Conservation (phyloP, 1,140 invertebrate genomes). For the Catajapyx aquilonaris region DNA sequence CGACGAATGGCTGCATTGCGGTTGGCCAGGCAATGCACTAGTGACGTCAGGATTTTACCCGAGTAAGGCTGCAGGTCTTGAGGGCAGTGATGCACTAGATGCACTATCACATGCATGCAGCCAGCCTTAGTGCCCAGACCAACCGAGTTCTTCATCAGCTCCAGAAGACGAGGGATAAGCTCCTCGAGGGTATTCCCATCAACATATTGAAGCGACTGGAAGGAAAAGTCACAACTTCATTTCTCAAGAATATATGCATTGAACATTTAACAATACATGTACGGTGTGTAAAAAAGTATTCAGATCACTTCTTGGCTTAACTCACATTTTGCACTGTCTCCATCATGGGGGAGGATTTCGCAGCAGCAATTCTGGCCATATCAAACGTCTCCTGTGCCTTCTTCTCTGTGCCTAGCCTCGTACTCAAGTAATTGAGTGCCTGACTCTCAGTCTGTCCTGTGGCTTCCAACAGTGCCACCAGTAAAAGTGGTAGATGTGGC, state of each 20-base stretch:
- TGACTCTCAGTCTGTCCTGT: constrained; percentile 64
- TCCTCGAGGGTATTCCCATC: constrained; percentile 50
- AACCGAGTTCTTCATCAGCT: constrained; percentile 55
- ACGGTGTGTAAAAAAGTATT: no score
- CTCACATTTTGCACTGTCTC: constrained; percentile 61
- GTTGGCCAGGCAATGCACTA: constrained; percentile 60
- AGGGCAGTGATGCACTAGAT: constrained; percentile 37
- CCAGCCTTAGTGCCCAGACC: constrained; percentile 68
- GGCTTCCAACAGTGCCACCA: constrained; percentile 61
- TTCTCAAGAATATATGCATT: no score
- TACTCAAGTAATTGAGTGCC: constrained; percentile 55
- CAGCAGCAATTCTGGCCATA: constrained; percentile 45
- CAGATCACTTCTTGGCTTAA: no score
- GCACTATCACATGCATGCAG: constrained; percentile 59
- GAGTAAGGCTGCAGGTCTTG: constrained; percentile 35
- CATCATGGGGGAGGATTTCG: constrained; percentile 64
- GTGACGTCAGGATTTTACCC: constrained; percentile 54
- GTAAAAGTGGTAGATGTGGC: constrained; percentile 54
- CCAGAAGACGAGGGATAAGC: constrained; percentile 55
- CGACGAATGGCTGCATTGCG: constrained; percentile 62
- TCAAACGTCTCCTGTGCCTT: constrained; percentile 42
- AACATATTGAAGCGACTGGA: constrained; percentile 61
- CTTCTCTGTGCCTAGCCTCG: constrained; percentile 37
- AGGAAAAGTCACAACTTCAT: constrained; percentile 10
- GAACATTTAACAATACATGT: no score